Base-by-base conservation (phyloP, 1,140 invertebrate genomes). In the Hylaeus anthracinus region DNA sequence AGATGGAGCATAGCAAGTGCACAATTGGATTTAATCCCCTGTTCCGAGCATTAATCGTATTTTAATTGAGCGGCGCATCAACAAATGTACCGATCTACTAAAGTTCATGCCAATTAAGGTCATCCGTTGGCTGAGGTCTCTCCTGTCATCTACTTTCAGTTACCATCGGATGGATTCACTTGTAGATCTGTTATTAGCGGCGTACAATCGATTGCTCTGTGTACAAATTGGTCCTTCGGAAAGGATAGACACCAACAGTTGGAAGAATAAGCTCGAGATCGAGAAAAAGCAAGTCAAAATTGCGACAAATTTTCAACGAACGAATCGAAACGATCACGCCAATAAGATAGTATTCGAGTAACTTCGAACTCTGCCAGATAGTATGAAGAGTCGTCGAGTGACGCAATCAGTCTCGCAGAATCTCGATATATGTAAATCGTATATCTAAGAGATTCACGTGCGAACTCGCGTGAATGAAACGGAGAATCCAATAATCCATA, bases 71-170 rank as follows among this genome's bases (percentile, higher is more conserved):
- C 26, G 58, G 26, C 55, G 48, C 70, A 79, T 51, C 64, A 61
- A 80, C 81, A 74, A 83, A 83, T 83, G 81, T 67, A 64, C 63
- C 41, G 45, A 48, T 70, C 71, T 56, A 61, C 39, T 73, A 74
- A 83, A 78, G 65, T 74, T 74, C 77, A 51, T 67, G 58, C 64
- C 78, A 83, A 83, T 81, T 83, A 81, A 60, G 82, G 82, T 71
- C 82, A 75, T n/a, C 66, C n/a, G 61, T 12, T 39, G 12, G 56
- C 41, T 63, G 63, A 60, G 67, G 26, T 26, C 56, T 48, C 8
- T 76, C 56, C 43, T 67, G 37, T 67, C 64, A 14, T 43, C 37
- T 48, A 56, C 66, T n/a, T n/a, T 64, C 39, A 75, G 63, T 56
- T 74, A 63, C 26, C 60, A 8, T 37, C n/a, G 15, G 39, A 56